Percentiles rank a stretch among this genome's conserved stretches.
Evolutionary conservation across 2,888 invertebrate genomes (phyloP).

Genomic region (Hipparchia semele): DNA sequence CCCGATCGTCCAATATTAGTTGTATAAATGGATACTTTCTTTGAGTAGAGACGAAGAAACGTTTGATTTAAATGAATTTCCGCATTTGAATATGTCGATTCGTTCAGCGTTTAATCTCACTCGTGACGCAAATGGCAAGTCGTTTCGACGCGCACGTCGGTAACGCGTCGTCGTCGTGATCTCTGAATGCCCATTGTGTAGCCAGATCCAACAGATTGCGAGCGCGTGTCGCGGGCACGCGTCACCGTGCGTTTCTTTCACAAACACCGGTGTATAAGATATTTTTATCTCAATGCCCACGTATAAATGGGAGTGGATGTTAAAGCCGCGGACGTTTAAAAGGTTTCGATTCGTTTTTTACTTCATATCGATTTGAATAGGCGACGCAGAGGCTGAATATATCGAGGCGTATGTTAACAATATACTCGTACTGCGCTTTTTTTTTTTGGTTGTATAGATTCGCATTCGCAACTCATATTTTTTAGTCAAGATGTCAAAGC

Average conservation of each 20-base stretch:
- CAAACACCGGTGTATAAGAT: constrained; percentile 33
- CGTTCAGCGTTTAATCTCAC: constrained; percentile 10
- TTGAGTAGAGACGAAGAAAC: too few relatives aligned
- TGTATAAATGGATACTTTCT: too few relatives aligned
- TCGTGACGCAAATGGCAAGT: constrained; percentile 14
- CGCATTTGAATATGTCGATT: constrained; percentile 3
- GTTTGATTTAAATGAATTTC: constrained; percentile 7
- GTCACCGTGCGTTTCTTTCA: constrained; percentile 27
- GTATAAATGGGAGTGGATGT: constrained; percentile 45
- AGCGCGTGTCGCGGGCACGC: constrained; percentile 12
- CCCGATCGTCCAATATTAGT: too few relatives aligned
- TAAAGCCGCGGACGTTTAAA: constrained; percentile 44
- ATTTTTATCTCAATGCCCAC: constrained; percentile 45
- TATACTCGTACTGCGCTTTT: constrained; percentile 28
- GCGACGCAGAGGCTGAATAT: constrained; percentile 34
- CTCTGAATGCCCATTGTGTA: constrained; percentile 30
- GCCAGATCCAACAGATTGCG: constrained; percentile 39
- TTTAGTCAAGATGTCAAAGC: constrained; percentile 19
- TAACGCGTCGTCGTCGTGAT: constrained; percentile 20
- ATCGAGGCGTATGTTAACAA: constrained; percentile 38
- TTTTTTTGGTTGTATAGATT: constrained; percentile 24
- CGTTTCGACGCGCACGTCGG: constrained; percentile 17
- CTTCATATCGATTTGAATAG: constrained; percentile 41
- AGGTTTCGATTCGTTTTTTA: constrained; percentile 42
- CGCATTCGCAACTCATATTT: constrained; percentile 14